Base-by-base conservation (phyloP, 1,140 invertebrate genomes). In the Leptestheria dahalacensis region DNA sequence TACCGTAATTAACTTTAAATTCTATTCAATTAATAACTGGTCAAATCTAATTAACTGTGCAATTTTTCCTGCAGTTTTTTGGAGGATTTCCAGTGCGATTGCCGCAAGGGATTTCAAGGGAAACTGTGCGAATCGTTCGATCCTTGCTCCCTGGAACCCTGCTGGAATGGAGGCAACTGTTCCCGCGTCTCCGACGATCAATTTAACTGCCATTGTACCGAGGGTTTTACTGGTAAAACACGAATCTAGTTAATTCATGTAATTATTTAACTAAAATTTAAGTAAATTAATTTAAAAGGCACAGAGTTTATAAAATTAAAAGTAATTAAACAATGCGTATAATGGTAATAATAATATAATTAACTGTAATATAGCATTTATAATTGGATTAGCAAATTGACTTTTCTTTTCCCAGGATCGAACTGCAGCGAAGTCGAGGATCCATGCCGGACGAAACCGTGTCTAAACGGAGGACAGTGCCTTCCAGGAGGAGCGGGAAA, bases 71-170 rank as follows among this genome's bases (percentile, higher is more conserved):
- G 15, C 15, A 9, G 33, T 41, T 9, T 41, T 41, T 9, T 41
- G 58, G 20, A 48, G 26, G 58, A 49, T 20, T 60, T 29, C 50
- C 48, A 60, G n/a, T 60, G 58, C 18, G 47, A 20, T 1, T 72
- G 71, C 57, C 50, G 49, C 1, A 51, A 46, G 12, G 65, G 64
- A 24, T 69, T 60, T 61, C 66, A 65, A 52, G 69, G 71, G 10
- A 21, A 56, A 12, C 57, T 50, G 9, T 72, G 71, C 57, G 61
- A 70, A 47, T 57, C 60, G 28, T 65, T 58, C 46, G 65, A 72
- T 53, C 65, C 64, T 6, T 73, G 72, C 62, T 33, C 61, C n/a
- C 53, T 49, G 0, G 56, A 48, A 28, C 65, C 65, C 9, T 71
- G 69, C 60, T 57, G 54, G 28, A 68, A 69, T 50, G 64, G 64